Evolutionary conservation across 2,888 invertebrate genomes (phyloP).

Genomic region (Agrotis puta): DNA sequence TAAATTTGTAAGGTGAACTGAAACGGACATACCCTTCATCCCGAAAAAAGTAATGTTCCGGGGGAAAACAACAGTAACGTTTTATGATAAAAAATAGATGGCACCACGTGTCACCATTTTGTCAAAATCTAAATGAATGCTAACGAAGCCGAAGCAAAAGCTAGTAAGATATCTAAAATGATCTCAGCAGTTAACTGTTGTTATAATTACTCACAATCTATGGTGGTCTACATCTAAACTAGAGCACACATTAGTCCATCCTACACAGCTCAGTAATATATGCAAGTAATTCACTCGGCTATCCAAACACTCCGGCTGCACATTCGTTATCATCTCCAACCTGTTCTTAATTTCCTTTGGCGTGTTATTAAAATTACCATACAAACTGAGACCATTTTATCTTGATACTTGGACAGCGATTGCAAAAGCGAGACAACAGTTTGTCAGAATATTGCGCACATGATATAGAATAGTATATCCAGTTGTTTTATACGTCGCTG

Average conservation of each 20-base stretch:
- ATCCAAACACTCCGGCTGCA: conserved; percentile 15
- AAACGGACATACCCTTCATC: no score
- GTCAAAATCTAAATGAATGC: no score
- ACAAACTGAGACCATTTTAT: conserved; percentile 20
- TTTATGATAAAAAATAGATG: no score
- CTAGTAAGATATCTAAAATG: no score
- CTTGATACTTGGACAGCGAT: not conserved
- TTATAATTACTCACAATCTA: not conserved
- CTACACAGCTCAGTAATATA: conserved; percentile 19
- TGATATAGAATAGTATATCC: no score
- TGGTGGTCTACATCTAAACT: not conserved
- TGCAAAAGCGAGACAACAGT: not conserved
- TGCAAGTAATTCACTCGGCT: conserved; percentile 31
- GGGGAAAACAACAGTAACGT: no score
- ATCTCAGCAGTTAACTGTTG: no score
- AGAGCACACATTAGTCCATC: conserved; percentile 2
- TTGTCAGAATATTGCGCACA: not conserved
- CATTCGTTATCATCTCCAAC: conserved; percentile 35
- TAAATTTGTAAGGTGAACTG: no score
- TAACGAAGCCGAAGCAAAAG: no score
- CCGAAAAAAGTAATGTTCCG: no score
- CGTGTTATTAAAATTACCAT: conserved; percentile 42
- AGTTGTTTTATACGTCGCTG: no score
- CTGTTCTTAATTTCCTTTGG: conserved; percentile 50
- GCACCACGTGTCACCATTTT: no score